Evolutionary conservation across 2,113 vertebrate genomes (phyloP), one percentile per base, ranked within the genome.

Genomic region (Syrrhaptes paradoxus): DNA sequence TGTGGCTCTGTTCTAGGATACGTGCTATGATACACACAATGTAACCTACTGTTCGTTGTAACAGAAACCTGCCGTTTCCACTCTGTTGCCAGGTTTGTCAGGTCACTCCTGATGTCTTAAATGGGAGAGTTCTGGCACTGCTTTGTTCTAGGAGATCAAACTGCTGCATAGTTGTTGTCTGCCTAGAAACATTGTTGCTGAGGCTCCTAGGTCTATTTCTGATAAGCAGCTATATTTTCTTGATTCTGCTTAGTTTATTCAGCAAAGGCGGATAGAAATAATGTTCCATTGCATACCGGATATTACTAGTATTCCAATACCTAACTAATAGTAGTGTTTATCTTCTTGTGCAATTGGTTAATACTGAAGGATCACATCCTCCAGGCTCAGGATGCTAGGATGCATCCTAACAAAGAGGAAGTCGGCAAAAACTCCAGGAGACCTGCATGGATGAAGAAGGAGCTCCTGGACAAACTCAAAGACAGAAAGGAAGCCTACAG

Each of bases 61-160:
- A 88, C 28, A 70, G 71, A 88, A 87, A 90, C 87, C 87, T 93
- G 85, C 43, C 46, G 58, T 90, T 95, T 90, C 67, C 38, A 34
- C 28, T 83, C 61, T 3, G 2, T 85, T 91, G 67, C 67, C 77
- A 66, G 74, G 85, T 91, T 92, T 13, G 36, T 76, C 75, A 32
- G 75, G 67, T 94, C 41, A 29, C 51, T 87, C 43, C 71, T 86
- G 51, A 45, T 87, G 43, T 51, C 70, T 59, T 63, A 4, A 34
- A 38, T 49, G 46, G 70, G 77, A 52, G 68, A 67, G 62, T 52
- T 94, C 58, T 78, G 87, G 78, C 14, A 38, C 41, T 59, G 75
- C 59, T 85, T 95, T 93, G 78, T 94, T 91, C 43, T 43, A 11
- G 63, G 61, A 84, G 83, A 59, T 81, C 6, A 1, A 9, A 66